Evolutionary conservation across 2,113 vertebrate genomes (phyloP).

Genomic region (Onychostoma macrolepis): DNA sequence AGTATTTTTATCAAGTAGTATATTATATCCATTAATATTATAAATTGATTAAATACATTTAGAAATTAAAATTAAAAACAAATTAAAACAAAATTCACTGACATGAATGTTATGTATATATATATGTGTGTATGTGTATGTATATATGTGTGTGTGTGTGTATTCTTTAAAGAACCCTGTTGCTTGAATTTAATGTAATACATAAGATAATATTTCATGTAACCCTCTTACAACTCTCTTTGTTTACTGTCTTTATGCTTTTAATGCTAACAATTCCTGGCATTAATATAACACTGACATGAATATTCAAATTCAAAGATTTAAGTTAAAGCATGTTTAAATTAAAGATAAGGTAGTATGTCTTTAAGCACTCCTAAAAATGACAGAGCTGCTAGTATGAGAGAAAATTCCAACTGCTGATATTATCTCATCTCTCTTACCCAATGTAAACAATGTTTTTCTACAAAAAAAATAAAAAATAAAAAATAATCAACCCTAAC

Average conservation of each 20-base stretch:
- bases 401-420: background rate
- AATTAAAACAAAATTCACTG: too few relatives aligned
- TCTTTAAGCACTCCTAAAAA: background rate
- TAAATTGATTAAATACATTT: too few relatives aligned
- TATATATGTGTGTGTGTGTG: too few relatives aligned
- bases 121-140: too few relatives aligned
- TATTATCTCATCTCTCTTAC: background rate
- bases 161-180: background rate
- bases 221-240: background rate
- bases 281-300: too few relatives aligned
- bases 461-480: background rate
- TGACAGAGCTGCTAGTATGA: background rate
- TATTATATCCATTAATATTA: too few relatives aligned
- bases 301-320: background rate
- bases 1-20: too few relatives aligned
- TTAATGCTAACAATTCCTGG: background rate
- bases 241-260: background rate
- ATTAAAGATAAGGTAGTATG: background rate
- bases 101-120: too few relatives aligned
- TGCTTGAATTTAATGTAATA: background rate
- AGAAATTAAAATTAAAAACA: too few relatives aligned
- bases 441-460: background rate
- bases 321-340: background rate
- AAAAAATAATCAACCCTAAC: too few relatives aligned
- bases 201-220: background rate